Conservation (phyloP, 1,140 invertebrate species). For the Cataglyphis hispanica region DNA sequence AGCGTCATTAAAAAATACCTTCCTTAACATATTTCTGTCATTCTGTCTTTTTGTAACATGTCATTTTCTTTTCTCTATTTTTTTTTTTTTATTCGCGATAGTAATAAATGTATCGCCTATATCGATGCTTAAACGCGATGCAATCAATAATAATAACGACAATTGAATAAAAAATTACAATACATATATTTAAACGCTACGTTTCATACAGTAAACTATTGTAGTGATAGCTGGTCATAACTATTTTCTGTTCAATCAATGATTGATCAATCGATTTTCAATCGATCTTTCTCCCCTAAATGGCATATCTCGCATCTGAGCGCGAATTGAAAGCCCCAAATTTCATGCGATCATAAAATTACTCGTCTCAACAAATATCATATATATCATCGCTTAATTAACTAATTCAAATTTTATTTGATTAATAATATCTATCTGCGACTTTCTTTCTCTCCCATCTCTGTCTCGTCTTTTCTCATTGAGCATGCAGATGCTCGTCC, state of each 20-base stretch:
- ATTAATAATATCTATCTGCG: conserved; percentile 62
- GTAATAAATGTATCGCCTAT: not conserved
- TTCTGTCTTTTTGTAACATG: not conserved
- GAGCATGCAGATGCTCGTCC: conserved; percentile 14
- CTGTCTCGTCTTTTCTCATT: conserved; percentile 39
- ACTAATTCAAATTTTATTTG: conserved; percentile 71
- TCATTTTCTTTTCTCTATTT: not conserved
- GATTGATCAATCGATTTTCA: not conserved
- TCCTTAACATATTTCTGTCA: too few species aligned
- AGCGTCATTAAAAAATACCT: not conserved
- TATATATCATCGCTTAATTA: conserved; percentile 67
- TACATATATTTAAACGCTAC: too few species aligned
- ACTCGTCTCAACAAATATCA: conserved; percentile 53
- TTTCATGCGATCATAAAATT: conserved; percentile 44
- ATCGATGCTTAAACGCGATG: not conserved
- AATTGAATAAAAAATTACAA: not conserved
- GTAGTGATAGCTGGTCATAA: not conserved
- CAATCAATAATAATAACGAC: too few species aligned
- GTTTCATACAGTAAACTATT: not conserved
- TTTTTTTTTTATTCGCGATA: not conserved
- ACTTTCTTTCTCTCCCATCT: conserved; percentile 17
- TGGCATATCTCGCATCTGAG: not conserved
- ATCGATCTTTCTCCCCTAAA: not conserved
- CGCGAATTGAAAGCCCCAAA: conserved; percentile 19
- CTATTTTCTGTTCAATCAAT: not conserved